These are phyloP conservation scores for Heterodera filipjevi DNA, from an alignment of 2,888 invertebrate genomes.

Conservation along the genomic window DNA sequence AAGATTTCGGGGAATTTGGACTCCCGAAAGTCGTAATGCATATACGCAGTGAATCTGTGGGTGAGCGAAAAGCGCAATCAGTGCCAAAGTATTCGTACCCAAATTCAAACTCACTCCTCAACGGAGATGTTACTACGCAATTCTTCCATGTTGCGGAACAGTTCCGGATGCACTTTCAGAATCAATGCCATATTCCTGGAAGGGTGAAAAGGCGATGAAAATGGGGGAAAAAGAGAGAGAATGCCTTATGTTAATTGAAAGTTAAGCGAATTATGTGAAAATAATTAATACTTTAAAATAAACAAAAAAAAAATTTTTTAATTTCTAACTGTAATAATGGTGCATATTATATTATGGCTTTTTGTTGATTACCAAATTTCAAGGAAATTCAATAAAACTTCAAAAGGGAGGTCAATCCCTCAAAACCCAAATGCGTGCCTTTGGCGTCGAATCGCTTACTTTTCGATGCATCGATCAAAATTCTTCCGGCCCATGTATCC, in stretches of 20 bases:
- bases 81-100: background rate
- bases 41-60: conserved; percentile 17
- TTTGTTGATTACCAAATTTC: too few species aligned
- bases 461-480: conserved; percentile 80
- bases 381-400: too few species aligned
- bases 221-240: too few species aligned
- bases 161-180: conserved; percentile 46
- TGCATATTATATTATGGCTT: too few species aligned
- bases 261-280: too few species aligned
- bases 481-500: conserved; percentile 93
- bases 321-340: too few species aligned
- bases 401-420: too few species aligned
- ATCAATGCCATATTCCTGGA: conserved; percentile 52
- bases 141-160: conserved; percentile 44
- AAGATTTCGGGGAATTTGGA: conserved; percentile 21
- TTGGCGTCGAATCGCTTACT: conserved; percentile 70
- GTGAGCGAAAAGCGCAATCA: background rate
- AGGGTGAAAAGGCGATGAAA: background rate
- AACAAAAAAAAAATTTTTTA: too few species aligned
- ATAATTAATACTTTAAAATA: too few species aligned
- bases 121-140: conserved; percentile 46
- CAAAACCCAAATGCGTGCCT: too few species aligned
- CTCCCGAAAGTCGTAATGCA: conserved; percentile 25
- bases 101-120: conserved; percentile 32
- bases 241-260: too few species aligned